These are phyloP conservation scores for Drosophila sucinea DNA, from an alignment of 1,140 invertebrate species.

Conservation along the genomic window DNA sequence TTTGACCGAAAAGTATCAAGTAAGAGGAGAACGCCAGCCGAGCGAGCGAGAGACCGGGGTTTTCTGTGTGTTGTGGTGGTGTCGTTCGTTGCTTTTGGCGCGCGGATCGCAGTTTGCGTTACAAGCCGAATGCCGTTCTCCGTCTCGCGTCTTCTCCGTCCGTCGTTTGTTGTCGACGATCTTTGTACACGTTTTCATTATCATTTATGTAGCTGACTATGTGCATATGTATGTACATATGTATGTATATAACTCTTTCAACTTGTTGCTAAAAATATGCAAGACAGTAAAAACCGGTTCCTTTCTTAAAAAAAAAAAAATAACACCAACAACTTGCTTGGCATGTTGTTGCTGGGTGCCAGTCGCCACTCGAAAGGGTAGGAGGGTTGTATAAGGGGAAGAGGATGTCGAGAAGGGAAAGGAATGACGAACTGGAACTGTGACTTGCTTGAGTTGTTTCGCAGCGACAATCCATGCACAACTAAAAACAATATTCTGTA, in stretches of 20 bases:
- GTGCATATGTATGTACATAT: slow-evolving; percentile 5
- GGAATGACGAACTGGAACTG: slow-evolving; percentile 49
- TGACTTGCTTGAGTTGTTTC: slow-evolving; percentile 70
- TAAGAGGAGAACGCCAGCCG: slow-evolving; percentile 6
- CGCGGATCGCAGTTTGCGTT: slow-evolving; percentile 66
- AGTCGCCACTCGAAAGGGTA: slow-evolving; percentile 34
- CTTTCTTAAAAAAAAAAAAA: slow-evolving; percentile 8
- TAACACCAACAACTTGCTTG: slow-evolving; percentile 27
- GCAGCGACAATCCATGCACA: slow-evolving; percentile 54
- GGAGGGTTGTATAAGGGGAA: background rate
- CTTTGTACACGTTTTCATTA: slow-evolving; percentile 66
- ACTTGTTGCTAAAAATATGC: slow-evolving; percentile 51
- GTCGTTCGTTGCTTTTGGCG: slow-evolving; percentile 45
- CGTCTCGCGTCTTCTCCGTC: slow-evolving; percentile 3
- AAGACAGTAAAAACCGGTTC: slow-evolving; percentile 61
- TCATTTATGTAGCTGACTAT: slow-evolving; percentile 48
- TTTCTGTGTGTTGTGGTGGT: slow-evolving; percentile 23
- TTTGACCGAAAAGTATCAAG: slow-evolving; percentile 21
- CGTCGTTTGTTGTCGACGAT: slow-evolving; percentile 36
- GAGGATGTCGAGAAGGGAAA: background rate
- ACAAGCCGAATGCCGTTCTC: slow-evolving; percentile 65
- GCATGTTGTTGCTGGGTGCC: slow-evolving; percentile 75
- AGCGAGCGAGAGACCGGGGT: slow-evolving; percentile 10
- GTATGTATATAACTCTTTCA: slow-evolving; percentile 45
- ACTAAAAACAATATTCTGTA: slow-evolving; percentile 55